Evolutionary conservation across 2,797 vertebrate species (phyloP).

Genomic region (Amazonetta brasiliensis): DNA sequence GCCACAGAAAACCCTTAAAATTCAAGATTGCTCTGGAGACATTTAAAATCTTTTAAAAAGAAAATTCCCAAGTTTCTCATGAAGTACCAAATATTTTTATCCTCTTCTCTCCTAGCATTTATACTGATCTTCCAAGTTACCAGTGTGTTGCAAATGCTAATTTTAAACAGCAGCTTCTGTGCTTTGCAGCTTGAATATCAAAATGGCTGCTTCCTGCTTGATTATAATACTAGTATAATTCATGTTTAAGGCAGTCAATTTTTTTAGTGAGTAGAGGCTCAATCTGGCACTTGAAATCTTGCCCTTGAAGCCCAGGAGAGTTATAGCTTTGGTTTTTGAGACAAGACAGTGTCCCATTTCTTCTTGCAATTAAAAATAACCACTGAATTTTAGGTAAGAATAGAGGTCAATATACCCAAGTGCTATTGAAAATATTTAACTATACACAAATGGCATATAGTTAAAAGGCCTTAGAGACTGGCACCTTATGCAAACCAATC

Average conservation of each 20-base stretch:
- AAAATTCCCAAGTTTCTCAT: background rate
- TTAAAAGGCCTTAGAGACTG: background rate
- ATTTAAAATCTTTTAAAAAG: background rate
- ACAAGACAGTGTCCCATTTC: background rate
- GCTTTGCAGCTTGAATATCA: background rate
- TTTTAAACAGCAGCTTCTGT: background rate
- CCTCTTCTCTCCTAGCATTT: background rate
- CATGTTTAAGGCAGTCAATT: background rate
- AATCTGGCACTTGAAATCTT: slow-evolving; percentile 20
- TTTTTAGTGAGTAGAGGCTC: background rate
- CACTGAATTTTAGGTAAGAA: slow-evolving; percentile 8
- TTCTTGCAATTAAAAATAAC: slow-evolving; percentile 45
- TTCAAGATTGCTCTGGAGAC: background rate
- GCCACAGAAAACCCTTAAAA: background rate
- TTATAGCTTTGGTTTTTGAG: background rate
- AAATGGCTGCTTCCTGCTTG: background rate
- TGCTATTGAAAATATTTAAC: slow-evolving; percentile 16
- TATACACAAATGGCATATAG: background rate
- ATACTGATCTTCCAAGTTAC: background rate
- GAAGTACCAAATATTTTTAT: background rate
- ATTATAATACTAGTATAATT: background rate
- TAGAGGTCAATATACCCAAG: slow-evolving; percentile 25
- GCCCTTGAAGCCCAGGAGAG: background rate
- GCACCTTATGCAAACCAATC: background rate
- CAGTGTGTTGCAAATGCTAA: background rate